Conservation (phyloP, 2,797 vertebrate species). For the Tokudaia tokunoshimensis region DNA sequence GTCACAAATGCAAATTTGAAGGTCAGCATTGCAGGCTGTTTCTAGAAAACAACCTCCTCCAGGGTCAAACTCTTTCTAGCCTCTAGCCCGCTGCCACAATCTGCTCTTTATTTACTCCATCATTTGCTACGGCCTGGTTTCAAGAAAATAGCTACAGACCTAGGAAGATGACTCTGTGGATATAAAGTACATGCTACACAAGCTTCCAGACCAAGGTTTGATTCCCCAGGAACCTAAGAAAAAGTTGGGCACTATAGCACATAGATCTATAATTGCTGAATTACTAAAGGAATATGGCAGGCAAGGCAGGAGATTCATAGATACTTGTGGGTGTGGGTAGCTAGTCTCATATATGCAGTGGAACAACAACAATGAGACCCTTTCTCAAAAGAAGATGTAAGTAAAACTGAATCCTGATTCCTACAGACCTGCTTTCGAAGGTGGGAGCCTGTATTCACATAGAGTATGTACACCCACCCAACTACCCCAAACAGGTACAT, state of each 20-base stretch:
- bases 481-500: background rate
- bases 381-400: background rate
- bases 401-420: background rate
- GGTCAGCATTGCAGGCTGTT: background rate
- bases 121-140: background rate
- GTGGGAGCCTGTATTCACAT: background rate
- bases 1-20: constrained; percentile 49
- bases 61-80: background rate
- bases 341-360: background rate
- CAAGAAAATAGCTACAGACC: background rate
- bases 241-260: background rate
- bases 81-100: background rate
- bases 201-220: background rate
- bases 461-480: too few species aligned
- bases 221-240: background rate
- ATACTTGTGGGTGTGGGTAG: background rate
- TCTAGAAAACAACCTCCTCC: background rate
- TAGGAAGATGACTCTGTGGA: background rate
- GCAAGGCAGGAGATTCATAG: background rate
- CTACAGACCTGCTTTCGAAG: background rate
- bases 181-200: background rate
- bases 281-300: background rate
- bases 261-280: background rate
- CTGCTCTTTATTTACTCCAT: background rate
- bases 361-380: background rate